Evolutionary conservation across 2,113 vertebrate genomes (phyloP), one percentile per base, ranked within the genome.

Genomic region (Loxodonta africana): DNA sequence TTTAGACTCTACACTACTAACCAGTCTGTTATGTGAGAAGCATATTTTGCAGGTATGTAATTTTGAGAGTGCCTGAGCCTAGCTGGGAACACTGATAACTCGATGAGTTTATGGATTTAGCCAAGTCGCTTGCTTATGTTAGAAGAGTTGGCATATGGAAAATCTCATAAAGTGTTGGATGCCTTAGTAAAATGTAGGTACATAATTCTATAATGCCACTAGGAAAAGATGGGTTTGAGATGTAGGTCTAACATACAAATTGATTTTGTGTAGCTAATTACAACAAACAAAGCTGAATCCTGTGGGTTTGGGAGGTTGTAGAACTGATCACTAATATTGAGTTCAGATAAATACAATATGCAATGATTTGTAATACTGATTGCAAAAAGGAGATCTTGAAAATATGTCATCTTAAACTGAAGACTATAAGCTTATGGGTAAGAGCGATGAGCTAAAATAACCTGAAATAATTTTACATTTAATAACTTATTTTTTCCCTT

Each of bases 201-300:
- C n/a, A n/a, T 65, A 89, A 95, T 74, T 57, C 28, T 74, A 48
- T 73, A 60, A 65, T 48, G 26, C 26, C 17, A 77, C 41, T 15
- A 71, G 71, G 80, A 80, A 93, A 90, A 80, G 71, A 73, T 0
- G 8, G 25, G 30, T 76, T n/a, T n/a, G 67, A 88, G 48, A 53
- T 73, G 6, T 28, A 71, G 25, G 33, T 51, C 41, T 85, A 81
- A 86, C 51, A 73, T 37, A 9, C 33, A 93, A 93, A n/a, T 83
- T 95, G 51, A 65, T 93, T 85, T 95, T 46, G 77, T 91, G n/a
- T 46, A 78, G 93, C 30, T 87, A 20, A 77, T 71, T 41, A 83
- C 5, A 63, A 77, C 51, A 91, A 95, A 77, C 7, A 90, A 83
- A 87, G 63, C 20, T 83, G 37, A 96, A 91, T 73, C 9, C 41